These are phyloP conservation scores for Panagrolaimus sp. DNA, from an alignment of 1,140 invertebrate species.

Conservation along the genomic window DNA sequence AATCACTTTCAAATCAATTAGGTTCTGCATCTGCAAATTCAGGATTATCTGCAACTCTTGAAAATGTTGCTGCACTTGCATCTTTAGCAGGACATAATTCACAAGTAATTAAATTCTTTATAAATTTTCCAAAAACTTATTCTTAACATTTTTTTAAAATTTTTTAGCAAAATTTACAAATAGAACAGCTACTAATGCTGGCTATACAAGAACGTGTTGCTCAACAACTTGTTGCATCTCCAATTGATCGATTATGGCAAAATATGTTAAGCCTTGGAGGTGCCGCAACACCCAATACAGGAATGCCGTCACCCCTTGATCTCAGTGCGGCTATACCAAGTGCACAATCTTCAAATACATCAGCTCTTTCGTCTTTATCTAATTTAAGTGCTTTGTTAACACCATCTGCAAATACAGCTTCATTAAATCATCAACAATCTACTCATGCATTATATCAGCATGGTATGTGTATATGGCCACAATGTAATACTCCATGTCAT, in stretches of 20 bases:
- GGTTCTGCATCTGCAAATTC: too few species aligned
- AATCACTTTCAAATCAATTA: neutral
- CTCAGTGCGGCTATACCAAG: neutral
- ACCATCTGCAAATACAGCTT: slow-evolving; percentile 14
- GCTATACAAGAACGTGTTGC: slow-evolving; percentile 45
- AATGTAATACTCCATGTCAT: slow-evolving; percentile 50
- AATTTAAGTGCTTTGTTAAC: slow-evolving; percentile 2
- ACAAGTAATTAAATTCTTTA: too few species aligned
- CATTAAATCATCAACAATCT: neutral
- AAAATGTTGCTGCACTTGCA: neutral
- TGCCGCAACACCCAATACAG: slow-evolving; percentile 14
- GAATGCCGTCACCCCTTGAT: slow-evolving; percentile 14
- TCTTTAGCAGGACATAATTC: slow-evolving; percentile 5
- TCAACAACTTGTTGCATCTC: slow-evolving; percentile 20
- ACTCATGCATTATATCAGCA: slow-evolving; percentile 42
- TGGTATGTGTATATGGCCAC: slow-evolving; percentile 48
- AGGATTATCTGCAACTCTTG: neutral
- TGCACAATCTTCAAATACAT: slow-evolving; percentile 14
- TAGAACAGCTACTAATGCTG: slow-evolving; percentile 40
- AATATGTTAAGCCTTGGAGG: slow-evolving; percentile 8
- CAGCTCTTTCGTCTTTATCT: neutral
- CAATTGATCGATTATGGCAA: neutral
- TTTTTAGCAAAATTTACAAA: too few species aligned
- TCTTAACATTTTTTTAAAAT: too few species aligned
- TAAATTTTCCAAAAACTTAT: too few species aligned